These are phyloP conservation scores for Homalodisca vitripennis DNA, from an alignment of 1,140 invertebrate species.

Conservation along the genomic window DNA sequence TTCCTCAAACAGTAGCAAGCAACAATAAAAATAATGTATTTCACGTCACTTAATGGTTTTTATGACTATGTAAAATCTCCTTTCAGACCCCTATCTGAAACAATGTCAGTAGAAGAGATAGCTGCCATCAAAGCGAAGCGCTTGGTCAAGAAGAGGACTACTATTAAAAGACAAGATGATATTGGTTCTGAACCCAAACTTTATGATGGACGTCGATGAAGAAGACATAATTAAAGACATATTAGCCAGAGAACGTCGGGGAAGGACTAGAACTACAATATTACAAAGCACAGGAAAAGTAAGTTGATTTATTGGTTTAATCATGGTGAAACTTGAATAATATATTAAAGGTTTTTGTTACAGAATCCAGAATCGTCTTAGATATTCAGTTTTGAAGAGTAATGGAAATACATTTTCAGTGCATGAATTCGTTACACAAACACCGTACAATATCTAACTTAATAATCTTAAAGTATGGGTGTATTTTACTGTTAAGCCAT, in stretches of 20 bases:
- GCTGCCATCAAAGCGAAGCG: conserved; percentile 97
- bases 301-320: conserved; percentile 33
- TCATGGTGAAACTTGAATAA: no score
- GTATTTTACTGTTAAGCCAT: no score
- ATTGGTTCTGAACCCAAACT: conserved; percentile 79
- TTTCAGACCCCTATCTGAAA: conserved; percentile 84
- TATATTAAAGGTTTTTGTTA: no score
- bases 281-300: conserved; percentile 93
- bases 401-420: no score
- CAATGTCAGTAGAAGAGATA: conserved; percentile 97
- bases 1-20: no score
- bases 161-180: conserved; percentile 93
- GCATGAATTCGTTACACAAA: no score
- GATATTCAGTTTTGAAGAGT: no score
- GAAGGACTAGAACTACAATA: conserved; percentile 93
- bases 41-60: no score
- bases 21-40: no score
- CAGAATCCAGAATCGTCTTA: no score
- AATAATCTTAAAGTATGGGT: no score
- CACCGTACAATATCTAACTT: conserved; percentile 10
- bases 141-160: conserved; percentile 93
- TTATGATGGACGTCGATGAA: conserved; percentile 92
- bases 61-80: no score
- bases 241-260: conserved; percentile 89
- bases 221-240: conserved; percentile 96